phyloP scores from a whole-genome alignment of 1,140 invertebrate species.

The Parasteatoda tepidariorum region DNA sequence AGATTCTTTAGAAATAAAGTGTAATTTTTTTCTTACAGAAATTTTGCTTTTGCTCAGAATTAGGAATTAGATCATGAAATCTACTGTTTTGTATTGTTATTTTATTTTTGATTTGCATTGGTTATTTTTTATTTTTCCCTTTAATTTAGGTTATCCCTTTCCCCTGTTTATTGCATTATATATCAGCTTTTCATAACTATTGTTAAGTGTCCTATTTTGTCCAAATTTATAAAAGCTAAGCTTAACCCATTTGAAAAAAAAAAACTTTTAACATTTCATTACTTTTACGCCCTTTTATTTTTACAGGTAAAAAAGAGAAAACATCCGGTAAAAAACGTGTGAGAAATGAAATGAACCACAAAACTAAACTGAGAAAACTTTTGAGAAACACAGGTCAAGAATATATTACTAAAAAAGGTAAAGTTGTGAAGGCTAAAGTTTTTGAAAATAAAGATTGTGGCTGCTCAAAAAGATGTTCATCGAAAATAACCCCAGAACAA shows the following conservation, averaged over 20 bases:
- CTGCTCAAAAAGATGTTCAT: constrained; percentile 37
- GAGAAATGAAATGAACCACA: constrained; percentile 59
- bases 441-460: constrained; percentile 56
- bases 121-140: no score
- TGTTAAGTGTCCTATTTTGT: no score
- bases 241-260: background rate
- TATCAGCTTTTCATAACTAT: no score
- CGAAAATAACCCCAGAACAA: constrained; percentile 36
- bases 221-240: no score
- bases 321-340: constrained; percentile 53
- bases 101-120: no score
- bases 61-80: no score
- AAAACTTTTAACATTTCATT: background rate
- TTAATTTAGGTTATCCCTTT: no score
- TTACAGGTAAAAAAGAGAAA: constrained; percentile 57
- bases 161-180: no score
- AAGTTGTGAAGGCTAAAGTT: constrained; percentile 44
- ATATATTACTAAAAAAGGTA: constrained; percentile 51
- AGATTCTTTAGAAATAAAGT: no score
- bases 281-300: constrained; percentile 35
- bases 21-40: no score
- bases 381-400: constrained; percentile 54
- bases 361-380: constrained; percentile 55
- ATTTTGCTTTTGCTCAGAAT: no score
- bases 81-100: no score